phyloP scores from a whole-genome alignment of 2,797 vertebrate species.

The Melanotaenia boesemani region DNA sequence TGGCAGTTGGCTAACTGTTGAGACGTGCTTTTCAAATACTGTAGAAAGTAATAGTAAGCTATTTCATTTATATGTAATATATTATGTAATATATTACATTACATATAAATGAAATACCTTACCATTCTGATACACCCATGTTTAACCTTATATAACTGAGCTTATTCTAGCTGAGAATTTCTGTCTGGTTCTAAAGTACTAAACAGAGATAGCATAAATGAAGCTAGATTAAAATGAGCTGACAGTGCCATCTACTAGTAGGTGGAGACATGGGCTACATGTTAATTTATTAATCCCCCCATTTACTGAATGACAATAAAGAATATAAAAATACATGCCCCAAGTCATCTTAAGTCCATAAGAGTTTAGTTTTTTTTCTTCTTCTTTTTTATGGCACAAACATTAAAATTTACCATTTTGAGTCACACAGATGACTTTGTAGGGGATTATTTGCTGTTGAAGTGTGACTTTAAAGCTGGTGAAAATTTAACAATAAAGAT shows the following conservation, averaged over 20 bases:
- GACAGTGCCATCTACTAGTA: not conserved
- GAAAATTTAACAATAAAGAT: slow-evolving; percentile 46
- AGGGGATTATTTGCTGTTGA: not conserved
- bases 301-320: too few relatives aligned
- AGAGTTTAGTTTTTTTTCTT: too few relatives aligned
- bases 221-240: not conserved
- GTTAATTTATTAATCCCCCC: not conserved
- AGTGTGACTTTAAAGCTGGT: not conserved
- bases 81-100: too few relatives aligned
- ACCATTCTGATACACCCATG: not conserved
- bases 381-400: not conserved
- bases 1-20: too few relatives aligned
- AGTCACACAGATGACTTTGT: not conserved
- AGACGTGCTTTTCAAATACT: not conserved
- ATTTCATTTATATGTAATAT: too few relatives aligned
- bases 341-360: not conserved
- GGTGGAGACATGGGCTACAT: not conserved
- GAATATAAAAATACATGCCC: not conserved
- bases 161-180: not conserved
- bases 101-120: not conserved
- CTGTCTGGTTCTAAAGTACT: not conserved
- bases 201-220: not conserved
- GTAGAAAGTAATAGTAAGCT: not conserved
- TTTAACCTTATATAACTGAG: not conserved
- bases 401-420: not conserved